Conservation (phyloP, 2,888 invertebrate genomes). For the Volucella bombylans region DNA sequence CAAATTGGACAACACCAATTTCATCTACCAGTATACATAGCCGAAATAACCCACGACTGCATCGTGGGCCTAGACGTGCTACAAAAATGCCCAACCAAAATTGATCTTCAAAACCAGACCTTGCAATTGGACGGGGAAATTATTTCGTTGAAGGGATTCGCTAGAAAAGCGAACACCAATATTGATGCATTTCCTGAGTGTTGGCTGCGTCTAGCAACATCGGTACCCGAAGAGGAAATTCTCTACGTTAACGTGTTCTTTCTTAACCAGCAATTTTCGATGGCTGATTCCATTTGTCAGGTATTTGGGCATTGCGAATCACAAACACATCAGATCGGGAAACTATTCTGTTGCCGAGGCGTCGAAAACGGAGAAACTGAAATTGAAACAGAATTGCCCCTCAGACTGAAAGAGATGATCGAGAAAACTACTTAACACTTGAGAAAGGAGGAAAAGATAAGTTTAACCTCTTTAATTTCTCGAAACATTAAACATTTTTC, state of each 20-base stretch:
- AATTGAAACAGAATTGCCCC: not conserved
- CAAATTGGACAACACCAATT: not conserved
- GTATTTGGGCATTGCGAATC: not conserved
- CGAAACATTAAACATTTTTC: not conserved
- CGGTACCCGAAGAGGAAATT: not conserved
- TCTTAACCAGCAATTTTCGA: not conserved
- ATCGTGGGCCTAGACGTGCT: not conserved
- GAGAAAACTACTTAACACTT: constrained; percentile 1
- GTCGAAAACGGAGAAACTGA: not conserved
- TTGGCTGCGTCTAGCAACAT: not conserved
- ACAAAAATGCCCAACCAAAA: not conserved
- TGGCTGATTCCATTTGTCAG: no score
- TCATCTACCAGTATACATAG: not conserved
- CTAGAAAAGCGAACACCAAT: no score
- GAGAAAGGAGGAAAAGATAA: not conserved
- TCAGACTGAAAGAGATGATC: not conserved
- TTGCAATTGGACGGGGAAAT: no score
- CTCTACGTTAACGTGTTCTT: not conserved
- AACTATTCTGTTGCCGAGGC: constrained; percentile 1
- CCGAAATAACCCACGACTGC: not conserved
- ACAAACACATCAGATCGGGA: not conserved
- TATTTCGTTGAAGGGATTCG: no score
- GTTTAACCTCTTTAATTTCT: no score
- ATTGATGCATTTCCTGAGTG: not conserved
- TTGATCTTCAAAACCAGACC: no score